Base-by-base conservation (phyloP, 2,113 vertebrate genomes). In the Lampris megalopsis region DNA sequence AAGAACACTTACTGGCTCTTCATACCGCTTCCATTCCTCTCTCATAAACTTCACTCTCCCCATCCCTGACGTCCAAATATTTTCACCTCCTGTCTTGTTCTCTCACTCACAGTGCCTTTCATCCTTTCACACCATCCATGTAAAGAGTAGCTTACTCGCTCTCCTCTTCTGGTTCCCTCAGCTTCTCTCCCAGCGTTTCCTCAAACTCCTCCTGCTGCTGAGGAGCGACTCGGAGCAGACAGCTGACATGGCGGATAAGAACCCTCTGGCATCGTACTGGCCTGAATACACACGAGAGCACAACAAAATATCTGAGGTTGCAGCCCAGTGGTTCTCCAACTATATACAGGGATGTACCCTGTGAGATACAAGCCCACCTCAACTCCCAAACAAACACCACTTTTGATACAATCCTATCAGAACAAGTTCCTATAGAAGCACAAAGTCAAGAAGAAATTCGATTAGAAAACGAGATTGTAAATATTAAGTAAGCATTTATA, bases 241-340 rank as follows among this genome's bases (percentile, higher is more conserved):
- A 94, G 80, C 87, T 90, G 78, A 98, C 37, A 11, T 94, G 97
- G 4, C 95, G 95, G 49, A 97, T 92, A 40, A 99, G 92, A 35
- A 97, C 96, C 42, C 98, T 68, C 97, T 95, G 48, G 98, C 95
- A 60, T 99, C 97, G 0, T 99, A 99, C 74, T 74, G 88, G 4
- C 97, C 98, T 99, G 67, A 37, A 77, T 24, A 40, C 6, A 47
- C 38, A 66, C 1, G 73, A 76, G 3, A 66, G 10, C 48, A 67
- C 36, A 75, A 9, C 0, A 24, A 24, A 24, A 24, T 24, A 24
- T 24, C 24, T 24, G 24, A 24, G 24, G 24, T 24, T 24, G 24
- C 24, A 24, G 24, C 24, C 24, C 24, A 24, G 24, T 24, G 24
- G 24, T 24, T 24, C 24, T 24, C 24, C 24, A 24, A 24, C 24